Evolutionary conservation across 2,888 invertebrate species (phyloP).

Genomic region (Diarsia brunnea): DNA sequence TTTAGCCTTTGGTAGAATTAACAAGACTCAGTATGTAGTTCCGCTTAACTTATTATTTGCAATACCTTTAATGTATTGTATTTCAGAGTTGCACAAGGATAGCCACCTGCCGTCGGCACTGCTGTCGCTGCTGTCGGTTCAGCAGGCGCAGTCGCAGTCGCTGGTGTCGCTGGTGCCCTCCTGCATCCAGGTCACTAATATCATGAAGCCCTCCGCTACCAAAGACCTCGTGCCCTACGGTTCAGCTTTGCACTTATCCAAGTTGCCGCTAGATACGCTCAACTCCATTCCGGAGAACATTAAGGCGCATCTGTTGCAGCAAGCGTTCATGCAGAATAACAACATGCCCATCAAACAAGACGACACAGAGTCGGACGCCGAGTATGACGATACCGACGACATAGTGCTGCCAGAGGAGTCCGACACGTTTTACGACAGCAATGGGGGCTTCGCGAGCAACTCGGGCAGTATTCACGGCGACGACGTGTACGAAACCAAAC

Average conservation of each 20-base stretch:
- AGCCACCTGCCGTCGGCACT: slow-evolving; percentile 84
- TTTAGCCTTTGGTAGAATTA: slow-evolving; percentile 90
- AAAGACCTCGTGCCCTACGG: slow-evolving; percentile 63
- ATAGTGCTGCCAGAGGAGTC: slow-evolving; percentile 87
- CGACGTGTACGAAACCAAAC: slow-evolving; percentile 60
- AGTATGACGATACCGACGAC: slow-evolving; percentile 89
- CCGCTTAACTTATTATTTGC: slow-evolving; percentile 86
- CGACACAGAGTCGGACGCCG: slow-evolving; percentile 88
- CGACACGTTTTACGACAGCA: slow-evolving; percentile 77
- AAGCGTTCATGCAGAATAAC: slow-evolving; percentile 85
- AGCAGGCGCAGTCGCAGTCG: slow-evolving; percentile 76
- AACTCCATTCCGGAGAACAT: slow-evolving; percentile 77
- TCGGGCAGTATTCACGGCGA: slow-evolving; percentile 56
- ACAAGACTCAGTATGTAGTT: slow-evolving; percentile 87
- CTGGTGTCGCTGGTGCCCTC: slow-evolving; percentile 77
- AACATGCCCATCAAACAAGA: slow-evolving; percentile 82
- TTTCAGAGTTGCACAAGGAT: slow-evolving; percentile 88
- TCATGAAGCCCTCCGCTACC: slow-evolving; percentile 69
- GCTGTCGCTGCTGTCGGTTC: slow-evolving; percentile 86
- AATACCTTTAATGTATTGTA: slow-evolving; percentile 87
- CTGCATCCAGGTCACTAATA: slow-evolving; percentile 77
- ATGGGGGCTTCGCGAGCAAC: slow-evolving; percentile 58
- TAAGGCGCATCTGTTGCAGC: slow-evolving; percentile 83
- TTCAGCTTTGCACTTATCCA: slow-evolving; percentile 63
- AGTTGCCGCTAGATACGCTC: slow-evolving; percentile 70